A percentile compares a stretch with the other conserved stretches of the same genome.
These are phyloP conservation scores for Odontothrips loti DNA, from an alignment of 2,888 invertebrate species.

Conservation along the genomic window DNA sequence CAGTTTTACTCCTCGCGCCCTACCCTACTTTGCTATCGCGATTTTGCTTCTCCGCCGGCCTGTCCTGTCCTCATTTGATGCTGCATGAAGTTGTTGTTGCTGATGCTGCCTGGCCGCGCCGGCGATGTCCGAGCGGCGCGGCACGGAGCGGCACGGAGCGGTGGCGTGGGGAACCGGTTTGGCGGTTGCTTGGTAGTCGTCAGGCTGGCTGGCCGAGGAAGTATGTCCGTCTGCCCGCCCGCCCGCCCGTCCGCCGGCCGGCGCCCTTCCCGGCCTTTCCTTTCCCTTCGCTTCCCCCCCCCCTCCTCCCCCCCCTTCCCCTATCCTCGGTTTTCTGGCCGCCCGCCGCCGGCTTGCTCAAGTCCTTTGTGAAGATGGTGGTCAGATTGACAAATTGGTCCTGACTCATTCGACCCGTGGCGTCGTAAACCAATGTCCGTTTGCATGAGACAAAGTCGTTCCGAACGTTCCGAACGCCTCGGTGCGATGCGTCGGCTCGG, in stretches of 20 bases:
- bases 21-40: too few relatives aligned
- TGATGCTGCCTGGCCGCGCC: too few relatives aligned
- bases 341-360: conserved; percentile 44
- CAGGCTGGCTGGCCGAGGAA: conserved; percentile 11
- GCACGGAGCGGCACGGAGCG: neutral
- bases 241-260: conserved; percentile 36
- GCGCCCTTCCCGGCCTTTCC: conserved; percentile 35
- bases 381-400: conserved; percentile 36
- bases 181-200: conserved; percentile 7
- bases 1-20: too few relatives aligned
- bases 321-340: conserved; percentile 30
- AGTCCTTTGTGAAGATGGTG: conserved; percentile 48
- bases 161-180: neutral
- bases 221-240: conserved; percentile 36
- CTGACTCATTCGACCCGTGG: conserved; percentile 43
- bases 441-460: conserved; percentile 29
- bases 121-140: neutral
- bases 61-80: too few relatives aligned
- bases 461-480: conserved; percentile 32
- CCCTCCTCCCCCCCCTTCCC: conserved; percentile 37
- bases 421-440: conserved; percentile 31
- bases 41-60: too few relatives aligned
- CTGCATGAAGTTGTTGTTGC: too few relatives aligned
- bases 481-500: too few relatives aligned
- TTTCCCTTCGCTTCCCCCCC: conserved; percentile 36